These are phyloP conservation scores for Phyllostomus hastatus DNA, from an alignment of 2,113 vertebrate genomes.

Conservation along the genomic window DNA sequence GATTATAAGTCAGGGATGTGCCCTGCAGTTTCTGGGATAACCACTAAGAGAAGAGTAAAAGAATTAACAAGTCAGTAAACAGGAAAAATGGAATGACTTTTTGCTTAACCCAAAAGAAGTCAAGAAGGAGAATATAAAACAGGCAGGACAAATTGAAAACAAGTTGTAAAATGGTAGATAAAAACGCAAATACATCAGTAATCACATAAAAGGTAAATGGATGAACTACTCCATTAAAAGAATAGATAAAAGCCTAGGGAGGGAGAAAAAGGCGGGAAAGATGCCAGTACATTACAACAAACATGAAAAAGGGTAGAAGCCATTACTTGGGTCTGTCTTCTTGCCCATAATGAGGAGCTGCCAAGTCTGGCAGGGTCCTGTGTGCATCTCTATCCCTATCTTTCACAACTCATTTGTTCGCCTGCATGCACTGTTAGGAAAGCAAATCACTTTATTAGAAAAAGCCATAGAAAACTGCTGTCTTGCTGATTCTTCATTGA, in stretches of 20 bases:
- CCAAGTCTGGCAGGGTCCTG: conserved; percentile 29
- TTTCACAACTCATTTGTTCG: conserved; percentile 32
- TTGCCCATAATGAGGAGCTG: background rate
- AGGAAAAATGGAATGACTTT: background rate
- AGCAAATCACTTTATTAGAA: conserved; percentile 55
- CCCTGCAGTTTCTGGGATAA: background rate
- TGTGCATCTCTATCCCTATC: background rate
- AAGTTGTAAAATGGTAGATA: background rate
- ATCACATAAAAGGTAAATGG: background rate
- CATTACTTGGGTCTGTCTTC: background rate
- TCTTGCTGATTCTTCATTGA: conserved; percentile 56
- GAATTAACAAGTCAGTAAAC: background rate
- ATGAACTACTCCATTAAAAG: background rate
- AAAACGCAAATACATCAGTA: background rate
- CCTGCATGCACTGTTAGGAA: conserved; percentile 20
- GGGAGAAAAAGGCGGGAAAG: background rate
- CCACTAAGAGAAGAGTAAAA: background rate
- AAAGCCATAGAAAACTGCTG: conserved; percentile 17
- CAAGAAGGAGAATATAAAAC: background rate
- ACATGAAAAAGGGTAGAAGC: background rate
- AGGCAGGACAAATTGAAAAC: background rate
- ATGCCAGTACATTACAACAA: background rate
- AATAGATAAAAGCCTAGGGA: background rate
- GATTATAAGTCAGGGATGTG: background rate
- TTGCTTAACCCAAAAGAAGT: background rate